phyloP scores from a whole-genome alignment of 1,140 invertebrate genomes.

The Coenobita brevimanus region DNA sequence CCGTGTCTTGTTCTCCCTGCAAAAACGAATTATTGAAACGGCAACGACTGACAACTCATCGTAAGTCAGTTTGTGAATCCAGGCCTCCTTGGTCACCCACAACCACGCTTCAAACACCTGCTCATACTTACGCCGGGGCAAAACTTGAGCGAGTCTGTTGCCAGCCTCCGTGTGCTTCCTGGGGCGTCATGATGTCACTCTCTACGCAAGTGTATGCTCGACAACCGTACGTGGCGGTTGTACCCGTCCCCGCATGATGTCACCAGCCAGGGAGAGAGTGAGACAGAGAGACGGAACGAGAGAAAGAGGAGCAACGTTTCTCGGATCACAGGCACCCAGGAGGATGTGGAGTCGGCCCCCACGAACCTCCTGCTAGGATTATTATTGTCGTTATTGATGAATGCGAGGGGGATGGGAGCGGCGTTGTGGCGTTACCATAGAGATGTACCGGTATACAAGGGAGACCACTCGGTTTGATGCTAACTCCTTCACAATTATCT shows the following conservation, averaged over 20 bases:
- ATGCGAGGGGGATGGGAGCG: constrained; percentile 4
- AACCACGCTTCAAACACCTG: constrained; percentile 66
- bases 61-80: too few species aligned
- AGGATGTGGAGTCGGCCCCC: constrained; percentile 42
- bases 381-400: constrained; percentile 62
- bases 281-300: not conserved
- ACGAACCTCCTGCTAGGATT: constrained; percentile 24
- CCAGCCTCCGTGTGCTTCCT: constrained; percentile 29
- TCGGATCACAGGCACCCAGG: constrained; percentile 9
- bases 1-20: too few species aligned
- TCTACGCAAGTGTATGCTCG: constrained; percentile 22
- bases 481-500: too few species aligned
- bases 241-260: not conserved
- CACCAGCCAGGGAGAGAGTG: not conserved
- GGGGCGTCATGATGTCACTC: constrained; percentile 39
- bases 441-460: not conserved
- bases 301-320: not conserved
- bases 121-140: constrained; percentile 42
- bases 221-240: not conserved
- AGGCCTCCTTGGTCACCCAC: constrained; percentile 52
- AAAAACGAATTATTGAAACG: too few species aligned
- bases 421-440: constrained; percentile 55
- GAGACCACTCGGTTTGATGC: too few species aligned
- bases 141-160: constrained; percentile 38
- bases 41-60: too few species aligned